Evolutionary conservation across 2,888 invertebrate species (phyloP).

Genomic region (Netelia virgata): DNA sequence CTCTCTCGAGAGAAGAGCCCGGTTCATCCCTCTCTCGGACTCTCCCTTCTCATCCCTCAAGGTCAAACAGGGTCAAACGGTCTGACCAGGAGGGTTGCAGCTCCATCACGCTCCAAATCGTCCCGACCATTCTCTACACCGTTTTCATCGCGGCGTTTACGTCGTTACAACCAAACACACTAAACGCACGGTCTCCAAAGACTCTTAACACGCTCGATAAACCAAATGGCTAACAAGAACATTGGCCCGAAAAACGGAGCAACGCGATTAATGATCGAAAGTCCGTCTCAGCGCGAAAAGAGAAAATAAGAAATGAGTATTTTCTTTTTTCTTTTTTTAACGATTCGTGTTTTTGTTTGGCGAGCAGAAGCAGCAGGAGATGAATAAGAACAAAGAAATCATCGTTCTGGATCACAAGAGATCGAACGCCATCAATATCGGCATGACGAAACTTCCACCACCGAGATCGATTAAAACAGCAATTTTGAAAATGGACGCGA

Average conservation of each 20-base stretch:
- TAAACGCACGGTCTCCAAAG: slow-evolving; percentile 2
- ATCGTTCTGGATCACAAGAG: slow-evolving; percentile 98
- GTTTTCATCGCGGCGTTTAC: background rate
- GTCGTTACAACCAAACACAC: background rate
- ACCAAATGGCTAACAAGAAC: slow-evolving; percentile 19
- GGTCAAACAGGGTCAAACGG: slow-evolving; percentile 34
- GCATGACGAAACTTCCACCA: slow-evolving; percentile 99
- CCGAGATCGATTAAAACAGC: slow-evolving; percentile 99
- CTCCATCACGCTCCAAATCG: background rate
- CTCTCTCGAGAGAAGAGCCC: slow-evolving; percentile 19
- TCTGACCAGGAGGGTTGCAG: background rate
- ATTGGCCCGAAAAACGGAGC: slow-evolving; percentile 40
- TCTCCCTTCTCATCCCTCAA: background rate
- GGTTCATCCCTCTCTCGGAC: background rate
- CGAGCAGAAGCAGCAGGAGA: slow-evolving; percentile 92
- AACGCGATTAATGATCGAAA: slow-evolving; percentile 53
- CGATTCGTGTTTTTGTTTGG: slow-evolving; percentile 41
- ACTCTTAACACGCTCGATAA: slow-evolving; percentile 13
- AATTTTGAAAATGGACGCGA: slow-evolving; percentile 99
- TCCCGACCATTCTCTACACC: background rate
- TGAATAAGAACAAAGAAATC: slow-evolving; percentile 95
- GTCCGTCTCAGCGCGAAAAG: background rate
- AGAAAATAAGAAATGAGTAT: background rate
- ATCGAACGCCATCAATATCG: slow-evolving; percentile 99
- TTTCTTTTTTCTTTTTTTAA: background rate